Conservation (phyloP, 1,140 invertebrate genomes). For the Ctenoplectra terminalis region DNA sequence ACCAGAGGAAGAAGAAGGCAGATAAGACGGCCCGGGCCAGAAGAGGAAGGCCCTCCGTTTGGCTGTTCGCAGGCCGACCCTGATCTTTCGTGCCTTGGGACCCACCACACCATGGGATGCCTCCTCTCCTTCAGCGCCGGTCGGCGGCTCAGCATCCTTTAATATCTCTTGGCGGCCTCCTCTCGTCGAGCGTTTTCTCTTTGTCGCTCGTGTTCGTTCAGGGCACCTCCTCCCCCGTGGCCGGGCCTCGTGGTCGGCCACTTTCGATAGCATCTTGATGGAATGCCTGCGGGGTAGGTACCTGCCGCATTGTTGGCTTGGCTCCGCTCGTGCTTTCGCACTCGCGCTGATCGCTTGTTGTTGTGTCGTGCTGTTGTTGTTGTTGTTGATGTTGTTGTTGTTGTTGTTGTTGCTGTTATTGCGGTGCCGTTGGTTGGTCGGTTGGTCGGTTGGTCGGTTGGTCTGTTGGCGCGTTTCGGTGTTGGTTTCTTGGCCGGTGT, state of each 20-base stretch:
- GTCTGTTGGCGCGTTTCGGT: slow-evolving; percentile 12
- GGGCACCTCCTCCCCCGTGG: slow-evolving; percentile 12
- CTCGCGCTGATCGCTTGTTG: slow-evolving; percentile 59
- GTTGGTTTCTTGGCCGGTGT: slow-evolving; percentile 19
- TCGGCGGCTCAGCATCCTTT: slow-evolving; percentile 77
- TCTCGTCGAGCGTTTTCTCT: slow-evolving; percentile 46
- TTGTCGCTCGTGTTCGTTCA: slow-evolving; percentile 43
- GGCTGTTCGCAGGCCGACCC: slow-evolving; percentile 51
- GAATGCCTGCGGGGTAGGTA: slow-evolving; percentile 79
- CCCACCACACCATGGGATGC: slow-evolving; percentile 76
- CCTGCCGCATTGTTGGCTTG: slow-evolving; percentile 77
- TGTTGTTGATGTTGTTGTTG: not conserved
- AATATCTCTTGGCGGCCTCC: slow-evolving; percentile 77
- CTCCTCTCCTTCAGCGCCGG: slow-evolving; percentile 57
- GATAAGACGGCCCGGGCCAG: slow-evolving; percentile 18
- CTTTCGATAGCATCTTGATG: slow-evolving; percentile 81
- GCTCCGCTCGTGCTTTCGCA: slow-evolving; percentile 66
- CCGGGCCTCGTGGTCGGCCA: slow-evolving; percentile 52
- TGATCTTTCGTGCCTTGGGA: slow-evolving; percentile 70
- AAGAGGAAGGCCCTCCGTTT: slow-evolving; percentile 1
- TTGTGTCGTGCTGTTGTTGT: not conserved
- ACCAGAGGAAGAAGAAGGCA: not conserved
- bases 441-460: slow-evolving; percentile 6
- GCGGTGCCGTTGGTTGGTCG: not conserved
- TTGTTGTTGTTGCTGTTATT: not conserved